Base-by-base conservation (phyloP, 2,888 invertebrate species). In the Atherix ibis region DNA sequence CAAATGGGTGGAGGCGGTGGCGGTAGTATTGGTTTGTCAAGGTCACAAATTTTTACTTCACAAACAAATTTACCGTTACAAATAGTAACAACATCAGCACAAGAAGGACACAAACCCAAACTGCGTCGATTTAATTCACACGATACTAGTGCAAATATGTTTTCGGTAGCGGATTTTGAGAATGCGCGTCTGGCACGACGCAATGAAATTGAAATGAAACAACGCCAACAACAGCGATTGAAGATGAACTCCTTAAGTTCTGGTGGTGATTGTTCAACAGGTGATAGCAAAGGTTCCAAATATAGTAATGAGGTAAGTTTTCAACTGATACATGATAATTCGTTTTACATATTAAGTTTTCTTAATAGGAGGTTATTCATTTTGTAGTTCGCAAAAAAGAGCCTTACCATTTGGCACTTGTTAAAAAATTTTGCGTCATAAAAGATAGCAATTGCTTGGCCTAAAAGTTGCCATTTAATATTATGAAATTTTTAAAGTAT, bases 71-170 rank as follows among this genome's bases (percentile, higher is more conserved):
- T 48, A 43, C 49, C 49, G 34, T 42, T 48, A 34, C 47, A 48
- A 48, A 46, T 50, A 40, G 41, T 46, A 26, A 46, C 46, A 15
- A 40, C 46, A 40, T 43, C 47, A 30, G 39, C 45, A 32, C 52
- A 48, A 30, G 60, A 58, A 42, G 59, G 54, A 34, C 51, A 58
- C 32, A 61, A 60, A 38, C 54, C 60, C 9, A 61, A 61, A 43
- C 39, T 60, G 44, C 49, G 61, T 36, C 52, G 61, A 22, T 61
- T 57, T 38, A 61, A 60, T 48, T 61, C 61, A 39, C 61, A 61
- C 43, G 61, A 61, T 35, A 58, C 56, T 10, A 60, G 59, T 46
- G 55, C 59, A 18, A 61, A 61, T 45, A 61, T 61, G 60, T 61
- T 61, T 49, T 61, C 61, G 26, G 61, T 61, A 30, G 58, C 59